Evolutionary conservation across 2,888 invertebrate genomes (phyloP).

Genomic region (Dynastes hyllus): DNA sequence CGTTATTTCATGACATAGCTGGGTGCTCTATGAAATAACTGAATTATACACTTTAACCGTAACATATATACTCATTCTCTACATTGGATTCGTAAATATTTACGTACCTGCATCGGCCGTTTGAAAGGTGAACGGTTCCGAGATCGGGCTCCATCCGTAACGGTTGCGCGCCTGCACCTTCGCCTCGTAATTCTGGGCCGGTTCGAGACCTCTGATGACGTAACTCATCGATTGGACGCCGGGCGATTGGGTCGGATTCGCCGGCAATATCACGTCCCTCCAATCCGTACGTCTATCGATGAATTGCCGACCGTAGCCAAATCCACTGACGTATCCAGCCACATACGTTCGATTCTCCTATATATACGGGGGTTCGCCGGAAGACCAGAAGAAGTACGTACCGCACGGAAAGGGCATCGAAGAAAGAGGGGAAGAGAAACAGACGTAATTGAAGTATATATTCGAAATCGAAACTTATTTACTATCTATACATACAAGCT

Average conservation of each 20-base stretch:
- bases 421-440: constrained; percentile 1
- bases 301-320: constrained; percentile 66
- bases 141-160: constrained; percentile 79
- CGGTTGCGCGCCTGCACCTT: constrained; percentile 79
- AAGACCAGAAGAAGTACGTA: not conserved
- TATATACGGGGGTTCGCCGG: constrained; percentile 4
- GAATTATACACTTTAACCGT: too few species aligned
- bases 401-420: too few species aligned
- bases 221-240: constrained; percentile 79
- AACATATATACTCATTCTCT: too few species aligned
- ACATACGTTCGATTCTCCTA: constrained; percentile 68
- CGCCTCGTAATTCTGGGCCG: constrained; percentile 79
- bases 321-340: constrained; percentile 63
- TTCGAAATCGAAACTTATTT: constrained; percentile 15
- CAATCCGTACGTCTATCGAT: constrained; percentile 72
- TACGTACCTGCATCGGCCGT: constrained; percentile 77
- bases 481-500: not conserved
- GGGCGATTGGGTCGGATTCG: constrained; percentile 69
- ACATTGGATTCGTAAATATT: not conserved
- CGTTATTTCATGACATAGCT: too few species aligned
- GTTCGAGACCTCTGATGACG: constrained; percentile 78
- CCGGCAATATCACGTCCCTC: constrained; percentile 76
- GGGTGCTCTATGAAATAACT: too few species aligned
- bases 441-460: constrained; percentile 37
- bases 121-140: constrained; percentile 77